phyloP scores from a whole-genome alignment of 2,113 vertebrate genomes.

The Psephotus haematonotus region DNA sequence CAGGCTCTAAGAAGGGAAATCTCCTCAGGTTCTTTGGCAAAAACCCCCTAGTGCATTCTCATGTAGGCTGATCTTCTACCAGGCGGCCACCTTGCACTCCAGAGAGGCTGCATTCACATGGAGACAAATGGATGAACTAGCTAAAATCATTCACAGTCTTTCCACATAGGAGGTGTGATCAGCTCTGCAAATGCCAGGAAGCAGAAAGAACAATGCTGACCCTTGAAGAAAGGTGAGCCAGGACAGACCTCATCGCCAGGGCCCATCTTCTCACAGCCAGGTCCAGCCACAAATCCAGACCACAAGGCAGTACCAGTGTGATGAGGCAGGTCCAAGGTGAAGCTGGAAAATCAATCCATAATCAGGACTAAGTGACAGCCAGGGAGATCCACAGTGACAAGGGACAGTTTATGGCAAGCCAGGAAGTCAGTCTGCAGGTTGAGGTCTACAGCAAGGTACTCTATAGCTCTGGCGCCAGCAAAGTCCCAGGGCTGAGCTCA shows the following conservation, averaged over 20 bases:
- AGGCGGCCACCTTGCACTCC: not conserved
- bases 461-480: accelerated
- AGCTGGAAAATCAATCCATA: not conserved
- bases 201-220: not conserved
- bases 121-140: not conserved
- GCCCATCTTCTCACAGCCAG: not conserved
- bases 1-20: not conserved
- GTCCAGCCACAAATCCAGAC: not conserved
- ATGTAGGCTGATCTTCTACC: not conserved
- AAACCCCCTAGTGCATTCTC: not conserved
- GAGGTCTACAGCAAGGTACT: not conserved
- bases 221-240: not conserved
- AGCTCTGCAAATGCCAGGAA: not conserved
- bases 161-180: not conserved
- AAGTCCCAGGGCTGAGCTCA: not conserved
- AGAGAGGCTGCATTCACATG: not conserved
- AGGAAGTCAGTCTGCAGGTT: not conserved
- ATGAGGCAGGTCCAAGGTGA: not conserved
- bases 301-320: not conserved
- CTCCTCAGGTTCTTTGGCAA: not conserved
- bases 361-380: not conserved
- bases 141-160: not conserved
- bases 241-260: not conserved
- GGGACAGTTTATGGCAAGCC: not conserved
- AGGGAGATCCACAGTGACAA: not conserved